Evolutionary conservation across 35 echinoderm and acorn worm species (phyloP), one percentile per base, ranked within the genome.

Genomic region (Heliocidaris erythrogramma): DNA sequence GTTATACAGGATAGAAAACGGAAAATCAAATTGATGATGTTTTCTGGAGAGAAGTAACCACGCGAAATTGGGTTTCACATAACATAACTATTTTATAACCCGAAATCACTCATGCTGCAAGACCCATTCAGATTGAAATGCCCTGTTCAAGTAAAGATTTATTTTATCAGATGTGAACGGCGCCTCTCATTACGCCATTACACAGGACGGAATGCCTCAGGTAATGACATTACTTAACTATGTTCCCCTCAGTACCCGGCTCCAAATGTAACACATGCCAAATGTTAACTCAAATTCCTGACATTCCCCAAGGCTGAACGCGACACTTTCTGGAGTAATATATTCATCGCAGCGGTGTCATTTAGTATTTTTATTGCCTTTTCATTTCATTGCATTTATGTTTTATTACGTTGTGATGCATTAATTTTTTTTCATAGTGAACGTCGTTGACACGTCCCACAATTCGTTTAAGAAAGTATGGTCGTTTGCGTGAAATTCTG

Each of bases 281-380:
- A 89, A 89, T 89, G 87, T 89, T 89, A 89, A 89, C 87, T 89
- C 30, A 89, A 89, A 47, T 89, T 89, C 87, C 18, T 89, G 87
- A 47, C 87, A 89, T 89, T 89, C 87, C 47, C 87, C 31, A 89
- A 24, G 87, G 31, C 31, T 78, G 65, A 78, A 78, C 18, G 65
- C 65, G 65, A 78, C 65, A 78, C 65, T 78, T 78, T 78, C 65
- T 78, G 5, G 65, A 78, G 21, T 78, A 78, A 78, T 78, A 29
- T 78, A 78, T 78, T 78, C 65, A 78, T 78, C 65, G 27, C 65
- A 27, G 65, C 21, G 65, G 65, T 78, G 65, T 78, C 65, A 78
- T 27, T 78, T 78, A 27, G 27, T 78, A 78, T 78, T 78, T 78
- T 78, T 78, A 78, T 78, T 78, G 21, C 65, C 14, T 27, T 27